Evolutionary conservation across 2,888 invertebrate species (phyloP), one percentile per base, ranked within the genome.

Genomic region (Lithophane socia): DNA sequence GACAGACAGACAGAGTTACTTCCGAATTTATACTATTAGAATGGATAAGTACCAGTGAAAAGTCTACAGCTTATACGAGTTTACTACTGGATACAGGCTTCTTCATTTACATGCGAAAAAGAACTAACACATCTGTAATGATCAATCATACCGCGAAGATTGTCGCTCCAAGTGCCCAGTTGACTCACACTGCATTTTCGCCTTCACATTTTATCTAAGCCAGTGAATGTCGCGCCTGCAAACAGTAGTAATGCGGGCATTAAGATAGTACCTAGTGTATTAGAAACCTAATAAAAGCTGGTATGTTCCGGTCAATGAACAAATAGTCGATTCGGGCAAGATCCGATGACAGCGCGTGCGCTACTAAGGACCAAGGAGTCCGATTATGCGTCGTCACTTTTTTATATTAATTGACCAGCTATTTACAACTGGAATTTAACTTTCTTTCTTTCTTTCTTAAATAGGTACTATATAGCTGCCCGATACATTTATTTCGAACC

Each of bases 261-360:
- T 79, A 61, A 47, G 44, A 71, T 37, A 77, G 16, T 18, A 37
- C 37, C 37, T 37, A 44, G 16, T 64, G 24, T 65, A 64, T 52
- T 52, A 80, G 56, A 78, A 75, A 63, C 82, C 56, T 3, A 63
- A 69, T 82, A 76, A 76, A 82, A 47, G 77, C 52, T 3, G 16
- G 61, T 65, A 24, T 56, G 49, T 80, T 80, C 29, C 78, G 72
- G 66, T 78, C 72, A 71, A 49, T 67, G 67, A 72, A 73, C 83
- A 72, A 66, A 77, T 16, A 80, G 49, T 58, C 42, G 49, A 58
- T 80, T 58, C 24, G 29, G 18, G 56, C 56, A 64, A 16, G 54
- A 64, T 73, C 73, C 42, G 42, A 64, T 73, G 56, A 64, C 80
- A 44, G 13, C 73, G 18, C 73, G 61, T 56, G 54, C 73, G 42